Conservation (phyloP, 2,113 vertebrate species). For the Sander lucioperca region DNA sequence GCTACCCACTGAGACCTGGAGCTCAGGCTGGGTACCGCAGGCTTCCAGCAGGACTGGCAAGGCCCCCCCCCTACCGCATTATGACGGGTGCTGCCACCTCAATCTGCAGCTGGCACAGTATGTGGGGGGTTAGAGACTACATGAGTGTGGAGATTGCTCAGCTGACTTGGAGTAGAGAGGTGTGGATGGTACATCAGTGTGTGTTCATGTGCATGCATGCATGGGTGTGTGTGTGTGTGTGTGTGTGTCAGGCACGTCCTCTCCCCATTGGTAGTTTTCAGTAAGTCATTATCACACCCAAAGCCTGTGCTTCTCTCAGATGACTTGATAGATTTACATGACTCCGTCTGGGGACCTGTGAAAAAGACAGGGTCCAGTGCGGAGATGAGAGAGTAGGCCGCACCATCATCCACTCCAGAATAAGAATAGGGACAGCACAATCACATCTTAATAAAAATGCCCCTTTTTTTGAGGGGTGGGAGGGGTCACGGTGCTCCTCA, state of each 20-base stretch:
- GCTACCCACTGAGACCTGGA: conserved; percentile 80
- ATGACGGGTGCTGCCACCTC: conserved; percentile 71
- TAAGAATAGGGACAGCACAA: conserved; percentile 63
- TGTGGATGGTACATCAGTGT: conserved; percentile 63
- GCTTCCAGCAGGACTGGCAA: conserved; percentile 69
- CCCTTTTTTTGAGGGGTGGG: conserved; percentile 37
- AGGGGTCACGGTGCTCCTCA: conserved; percentile 45
- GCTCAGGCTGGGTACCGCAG: conserved; percentile 54
- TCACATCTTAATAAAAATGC: conserved; percentile 76
- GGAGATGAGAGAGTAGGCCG: conserved; percentile 52
- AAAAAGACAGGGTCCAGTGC: conserved; percentile 67
- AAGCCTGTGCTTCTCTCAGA: conserved; percentile 74
- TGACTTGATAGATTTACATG: conserved; percentile 83
- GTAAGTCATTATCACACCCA: conserved; percentile 83
- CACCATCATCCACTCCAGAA: conserved; percentile 73
- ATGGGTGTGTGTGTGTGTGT: conserved; percentile 28
- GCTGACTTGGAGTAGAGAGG: conserved; percentile 63
- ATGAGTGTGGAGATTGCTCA: conserved; percentile 71
- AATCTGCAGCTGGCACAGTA: conserved; percentile 76
- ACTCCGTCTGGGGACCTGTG: conserved; percentile 75
- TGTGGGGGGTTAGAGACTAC: conserved; percentile 56
- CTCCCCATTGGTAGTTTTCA: conserved; percentile 71
- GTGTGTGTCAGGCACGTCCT: conserved; percentile 49
- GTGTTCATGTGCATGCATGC: conserved; percentile 32
- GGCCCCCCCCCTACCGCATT: conserved; percentile 61